Evolutionary conservation across 1,140 invertebrate species (phyloP).

Genomic region (Rhyacophila brunnea): DNA sequence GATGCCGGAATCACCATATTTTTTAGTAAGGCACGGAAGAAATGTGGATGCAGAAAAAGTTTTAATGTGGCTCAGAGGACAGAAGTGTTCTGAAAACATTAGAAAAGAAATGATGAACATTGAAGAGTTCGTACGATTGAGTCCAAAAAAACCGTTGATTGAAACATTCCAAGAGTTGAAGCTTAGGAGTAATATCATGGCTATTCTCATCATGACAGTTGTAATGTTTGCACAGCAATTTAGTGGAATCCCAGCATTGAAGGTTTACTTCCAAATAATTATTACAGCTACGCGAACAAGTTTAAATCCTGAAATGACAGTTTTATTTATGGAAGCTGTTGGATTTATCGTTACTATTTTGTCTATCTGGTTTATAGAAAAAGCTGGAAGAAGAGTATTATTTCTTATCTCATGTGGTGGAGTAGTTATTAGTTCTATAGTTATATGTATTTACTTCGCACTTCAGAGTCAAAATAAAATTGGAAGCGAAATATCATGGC

Average conservation of each 20-base stretch:
- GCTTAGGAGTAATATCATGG: slow-evolving; percentile 4
- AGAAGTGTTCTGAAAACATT: background rate
- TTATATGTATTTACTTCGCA: slow-evolving; percentile 5
- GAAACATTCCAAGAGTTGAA: slow-evolving; percentile 9
- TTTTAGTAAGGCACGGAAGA: slow-evolving; percentile 60
- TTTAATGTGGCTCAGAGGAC: slow-evolving; percentile 65
- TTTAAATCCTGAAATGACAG: slow-evolving; percentile 2
- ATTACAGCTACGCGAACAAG: background rate
- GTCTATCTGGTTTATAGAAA: slow-evolving; percentile 1
- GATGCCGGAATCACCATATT: slow-evolving; percentile 68
- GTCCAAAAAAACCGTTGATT: slow-evolving; percentile 23
- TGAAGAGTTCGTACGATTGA: background rate
- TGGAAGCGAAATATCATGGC: background rate
- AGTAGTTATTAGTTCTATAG: background rate
- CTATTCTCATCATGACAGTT: background rate
- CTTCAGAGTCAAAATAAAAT: background rate
- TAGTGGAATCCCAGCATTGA: slow-evolving; percentile 7
- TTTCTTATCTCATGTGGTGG: slow-evolving; percentile 1
- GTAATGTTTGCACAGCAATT: slow-evolving; percentile 6
- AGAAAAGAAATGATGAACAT: slow-evolving; percentile 38
- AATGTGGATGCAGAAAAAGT: slow-evolving; percentile 54
- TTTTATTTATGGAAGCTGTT: slow-evolving; percentile 2
- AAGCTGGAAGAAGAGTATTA: background rate
- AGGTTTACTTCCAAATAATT: slow-evolving; percentile 3
- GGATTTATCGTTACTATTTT: background rate